phyloP scores from a whole-genome alignment of 2,113 vertebrate genomes.

The Grus americana region DNA sequence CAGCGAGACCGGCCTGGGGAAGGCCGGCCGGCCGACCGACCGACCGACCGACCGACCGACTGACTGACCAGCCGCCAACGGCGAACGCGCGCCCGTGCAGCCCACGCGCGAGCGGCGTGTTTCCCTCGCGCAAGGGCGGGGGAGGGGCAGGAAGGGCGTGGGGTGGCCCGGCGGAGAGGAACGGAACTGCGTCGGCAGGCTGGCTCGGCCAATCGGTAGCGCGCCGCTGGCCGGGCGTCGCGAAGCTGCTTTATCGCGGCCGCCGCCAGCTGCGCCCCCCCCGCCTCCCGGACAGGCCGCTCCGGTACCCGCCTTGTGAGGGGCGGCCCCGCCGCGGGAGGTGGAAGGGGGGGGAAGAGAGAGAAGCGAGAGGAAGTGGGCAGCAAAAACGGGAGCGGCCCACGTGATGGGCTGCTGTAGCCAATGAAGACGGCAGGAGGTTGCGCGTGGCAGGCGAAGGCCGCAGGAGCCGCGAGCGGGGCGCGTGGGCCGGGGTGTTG shows the following conservation, averaged over 20 bases:
- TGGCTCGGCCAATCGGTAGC: background rate
- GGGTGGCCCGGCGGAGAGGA: background rate
- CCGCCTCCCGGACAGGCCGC: background rate
- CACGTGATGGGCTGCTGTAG: background rate
- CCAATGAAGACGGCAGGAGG: background rate
- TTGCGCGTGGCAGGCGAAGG: conserved; percentile 2
- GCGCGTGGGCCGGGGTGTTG: background rate
- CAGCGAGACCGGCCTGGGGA: too few species aligned
- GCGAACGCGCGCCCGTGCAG: background rate
- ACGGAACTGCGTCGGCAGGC: conserved; percentile 6
- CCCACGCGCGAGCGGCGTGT: conserved; percentile 10
- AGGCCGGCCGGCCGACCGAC: too few species aligned
- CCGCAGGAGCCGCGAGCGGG: background rate
- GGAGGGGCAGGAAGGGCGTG: conserved; percentile 18
- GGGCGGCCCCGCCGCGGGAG: background rate
- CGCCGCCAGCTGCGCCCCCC: background rate
- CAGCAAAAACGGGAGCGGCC: background rate
- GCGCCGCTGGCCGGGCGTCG: conserved; percentile 11
- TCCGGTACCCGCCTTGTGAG: background rate
- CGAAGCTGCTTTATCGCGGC: background rate
- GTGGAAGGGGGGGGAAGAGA: background rate
- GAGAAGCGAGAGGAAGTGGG: background rate
- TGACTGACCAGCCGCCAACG: background rate
- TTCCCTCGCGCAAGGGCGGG: conserved; percentile 12
- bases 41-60: too few species aligned